phyloP scores from a whole-genome alignment of 2,797 vertebrate genomes.

The Botia kubotai region DNA sequence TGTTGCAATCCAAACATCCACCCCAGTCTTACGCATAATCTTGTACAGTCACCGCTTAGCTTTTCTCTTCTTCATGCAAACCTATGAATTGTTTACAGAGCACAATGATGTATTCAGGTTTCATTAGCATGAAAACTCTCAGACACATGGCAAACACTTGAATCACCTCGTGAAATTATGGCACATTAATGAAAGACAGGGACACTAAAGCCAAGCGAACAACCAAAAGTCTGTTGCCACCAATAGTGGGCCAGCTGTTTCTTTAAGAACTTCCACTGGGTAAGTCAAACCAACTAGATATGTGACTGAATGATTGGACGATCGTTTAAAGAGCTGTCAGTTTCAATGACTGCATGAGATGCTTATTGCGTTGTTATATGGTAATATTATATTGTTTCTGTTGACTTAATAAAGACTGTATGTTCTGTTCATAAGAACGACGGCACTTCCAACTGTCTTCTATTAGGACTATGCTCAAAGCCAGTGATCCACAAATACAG shows the following conservation, averaged over 20 bases:
- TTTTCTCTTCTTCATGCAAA: background rate
- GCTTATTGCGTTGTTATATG: slow-evolving; percentile 3
- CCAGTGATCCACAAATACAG: background rate
- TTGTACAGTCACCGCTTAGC: background rate
- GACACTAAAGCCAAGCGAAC: slow-evolving; percentile 13
- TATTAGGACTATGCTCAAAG: background rate
- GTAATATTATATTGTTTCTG: slow-evolving; percentile 19
- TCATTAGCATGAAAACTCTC: slow-evolving; percentile 44
- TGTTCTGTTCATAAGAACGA: slow-evolving; percentile 15
- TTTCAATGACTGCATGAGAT: slow-evolving; percentile 29
- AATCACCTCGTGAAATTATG: slow-evolving; percentile 13
- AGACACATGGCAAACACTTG: slow-evolving; percentile 51
- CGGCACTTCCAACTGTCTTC: slow-evolving; percentile 8
- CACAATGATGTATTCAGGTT: slow-evolving; percentile 30
- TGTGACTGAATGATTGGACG: slow-evolving; percentile 29
- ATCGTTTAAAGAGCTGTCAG: slow-evolving; percentile 11
- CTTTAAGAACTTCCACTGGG: too few species aligned
- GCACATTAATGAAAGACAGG: slow-evolving; percentile 49
- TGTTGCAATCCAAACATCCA: background rate
- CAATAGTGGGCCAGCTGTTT: background rate
- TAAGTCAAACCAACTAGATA: slow-evolving; percentile 37
- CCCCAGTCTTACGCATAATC: background rate
- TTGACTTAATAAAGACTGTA: slow-evolving; percentile 23
- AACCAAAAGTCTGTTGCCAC: background rate
- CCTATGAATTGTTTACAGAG: slow-evolving; percentile 6